These are phyloP conservation scores for Tiliqua scincoides DNA, from an alignment of 2,113 vertebrate genomes.

Conservation along the genomic window DNA sequence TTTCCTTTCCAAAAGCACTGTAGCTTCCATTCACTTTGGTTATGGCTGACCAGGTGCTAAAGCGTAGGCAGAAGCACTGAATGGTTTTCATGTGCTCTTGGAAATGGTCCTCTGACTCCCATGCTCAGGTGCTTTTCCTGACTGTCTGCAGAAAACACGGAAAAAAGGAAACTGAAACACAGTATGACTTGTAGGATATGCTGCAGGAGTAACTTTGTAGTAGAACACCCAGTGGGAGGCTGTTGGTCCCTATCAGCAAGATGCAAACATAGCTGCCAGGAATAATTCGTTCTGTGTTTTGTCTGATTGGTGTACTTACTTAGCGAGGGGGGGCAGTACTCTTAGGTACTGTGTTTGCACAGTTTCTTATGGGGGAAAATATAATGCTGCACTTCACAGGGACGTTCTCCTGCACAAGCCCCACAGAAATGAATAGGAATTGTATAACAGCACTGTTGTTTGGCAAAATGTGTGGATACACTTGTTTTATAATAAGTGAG, in stretches of 20 bases:
- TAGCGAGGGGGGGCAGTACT: not conserved
- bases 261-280: constrained; percentile 15
- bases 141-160: not conserved
- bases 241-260: constrained; percentile 6
- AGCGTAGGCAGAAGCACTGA: not conserved
- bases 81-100: not conserved
- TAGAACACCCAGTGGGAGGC: constrained; percentile 9
- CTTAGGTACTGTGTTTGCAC: not conserved
- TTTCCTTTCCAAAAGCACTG: too few species aligned
- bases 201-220: not conserved
- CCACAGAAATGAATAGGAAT: not conserved
- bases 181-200: not conserved
- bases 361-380: not conserved
- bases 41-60: too few species aligned
- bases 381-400: not conserved
- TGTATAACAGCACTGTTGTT: not conserved
- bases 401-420: not conserved
- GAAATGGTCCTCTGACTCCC: too few species aligned
- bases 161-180: not conserved
- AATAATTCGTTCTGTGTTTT: constrained; percentile 4
- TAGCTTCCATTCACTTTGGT: too few species aligned
- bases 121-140: not conserved
- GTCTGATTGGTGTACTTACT: not conserved
- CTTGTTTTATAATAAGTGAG: too few species aligned
- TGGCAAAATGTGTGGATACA: too few species aligned